A percentile compares a stretch with the other conserved stretches of the same genome.
These are phyloP conservation scores for Pteronotus mesoamericanus DNA, from an alignment of 2,797 vertebrate species.

Conservation along the genomic window DNA sequence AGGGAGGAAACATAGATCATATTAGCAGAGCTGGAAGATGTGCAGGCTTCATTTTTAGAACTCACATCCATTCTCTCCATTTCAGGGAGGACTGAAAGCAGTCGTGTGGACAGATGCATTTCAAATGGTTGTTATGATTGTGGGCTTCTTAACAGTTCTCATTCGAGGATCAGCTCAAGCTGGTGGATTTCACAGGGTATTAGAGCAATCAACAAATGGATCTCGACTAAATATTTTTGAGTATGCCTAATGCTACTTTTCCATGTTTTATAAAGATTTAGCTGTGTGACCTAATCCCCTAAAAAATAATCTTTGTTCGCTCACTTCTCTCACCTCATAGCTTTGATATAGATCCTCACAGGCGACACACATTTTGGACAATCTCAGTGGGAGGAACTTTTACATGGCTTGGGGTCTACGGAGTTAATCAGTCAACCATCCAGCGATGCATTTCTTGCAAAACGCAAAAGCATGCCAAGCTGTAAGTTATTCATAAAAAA, in stretches of 20 bases:
- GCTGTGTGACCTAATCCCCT: not conserved
- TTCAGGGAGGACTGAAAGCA: conserved; percentile 87
- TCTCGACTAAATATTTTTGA: conserved; percentile 85
- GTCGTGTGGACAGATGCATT: conserved; percentile 91
- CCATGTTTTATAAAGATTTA: not conserved
- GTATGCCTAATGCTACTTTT: conserved; percentile 76
- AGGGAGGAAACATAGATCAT: not conserved
- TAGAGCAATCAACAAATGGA: conserved; percentile 82
- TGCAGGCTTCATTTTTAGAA: not conserved
- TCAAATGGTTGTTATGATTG: conserved; percentile 90
- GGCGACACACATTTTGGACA: conserved; percentile 89
- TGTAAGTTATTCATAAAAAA: conserved; percentile 80
- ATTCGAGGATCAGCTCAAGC: conserved; percentile 82
- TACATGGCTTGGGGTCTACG: conserved; percentile 89
- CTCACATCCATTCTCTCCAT: conserved; percentile 62
- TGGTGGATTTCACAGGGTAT: conserved; percentile 79
- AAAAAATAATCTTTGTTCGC: not conserved
- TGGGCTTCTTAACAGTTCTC: conserved; percentile 86
- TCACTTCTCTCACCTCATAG: conserved; percentile 61
- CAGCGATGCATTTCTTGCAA: conserved; percentile 90
- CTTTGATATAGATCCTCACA: conserved; percentile 85
- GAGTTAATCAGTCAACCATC: conserved; percentile 89
- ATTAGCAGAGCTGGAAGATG: not conserved
- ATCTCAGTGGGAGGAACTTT: conserved; percentile 86
- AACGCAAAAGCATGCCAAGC: conserved; percentile 85